A percentile compares a stretch with the other conserved stretches of the same genome.
Conservation (phyloP, 2,888 invertebrate genomes). For the Euphydryas editha region DNA sequence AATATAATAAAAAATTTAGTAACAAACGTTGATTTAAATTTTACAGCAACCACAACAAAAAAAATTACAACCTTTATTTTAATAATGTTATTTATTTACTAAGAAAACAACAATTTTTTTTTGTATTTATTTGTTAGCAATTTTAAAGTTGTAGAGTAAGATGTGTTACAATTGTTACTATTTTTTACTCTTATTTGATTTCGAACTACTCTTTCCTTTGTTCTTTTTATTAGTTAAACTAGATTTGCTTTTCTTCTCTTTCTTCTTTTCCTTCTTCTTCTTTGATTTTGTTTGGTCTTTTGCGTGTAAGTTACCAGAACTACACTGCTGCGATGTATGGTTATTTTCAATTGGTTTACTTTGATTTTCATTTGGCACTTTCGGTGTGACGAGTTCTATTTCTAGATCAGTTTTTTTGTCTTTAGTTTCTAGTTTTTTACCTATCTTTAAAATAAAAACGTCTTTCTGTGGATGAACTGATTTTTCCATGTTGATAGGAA, state of each 20-base stretch:
- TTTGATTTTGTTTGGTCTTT: constrained; percentile 34
- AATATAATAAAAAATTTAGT: neutral
- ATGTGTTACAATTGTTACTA: neutral
- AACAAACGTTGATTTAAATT: neutral
- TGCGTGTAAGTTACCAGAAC: constrained; percentile 49
- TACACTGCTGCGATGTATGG: constrained; percentile 61
- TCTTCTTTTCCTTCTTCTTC: constrained; percentile 44
- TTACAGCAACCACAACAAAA: neutral
- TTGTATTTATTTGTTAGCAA: neutral
- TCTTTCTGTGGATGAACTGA: constrained; percentile 67
- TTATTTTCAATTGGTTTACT: constrained; percentile 50
- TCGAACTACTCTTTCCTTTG: constrained; percentile 42
- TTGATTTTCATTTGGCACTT: constrained; percentile 50
- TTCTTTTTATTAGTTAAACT: constrained; percentile 47
- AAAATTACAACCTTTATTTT: neutral
- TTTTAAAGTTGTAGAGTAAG: neutral
- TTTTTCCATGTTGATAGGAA: constrained; percentile 72
- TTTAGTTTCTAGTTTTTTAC: constrained; percentile 74
- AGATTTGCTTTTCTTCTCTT: constrained; percentile 47
- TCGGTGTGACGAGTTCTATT: constrained; percentile 76
- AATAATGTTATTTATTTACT: too few species aligned
- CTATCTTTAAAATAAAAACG: constrained; percentile 77
- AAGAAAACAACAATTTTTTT: too few species aligned
- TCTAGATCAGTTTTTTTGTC: constrained; percentile 78
- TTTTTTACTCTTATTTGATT: constrained; percentile 41